These are phyloP conservation scores for Drosophila vallismaia DNA, from an alignment of 2,888 invertebrate species.

Conservation along the genomic window DNA sequence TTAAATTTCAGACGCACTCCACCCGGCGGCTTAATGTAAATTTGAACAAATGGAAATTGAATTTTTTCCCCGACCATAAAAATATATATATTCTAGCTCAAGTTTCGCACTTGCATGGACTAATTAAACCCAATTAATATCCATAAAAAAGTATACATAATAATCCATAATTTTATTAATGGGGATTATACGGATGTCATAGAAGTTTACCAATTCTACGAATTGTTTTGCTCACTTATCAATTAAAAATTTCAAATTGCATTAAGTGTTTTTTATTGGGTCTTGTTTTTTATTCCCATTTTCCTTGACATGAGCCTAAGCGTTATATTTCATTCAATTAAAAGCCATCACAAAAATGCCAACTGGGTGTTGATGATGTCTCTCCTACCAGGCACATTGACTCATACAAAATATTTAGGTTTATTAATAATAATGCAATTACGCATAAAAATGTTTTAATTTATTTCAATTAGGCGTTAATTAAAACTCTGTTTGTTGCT, in stretches of 20 bases:
- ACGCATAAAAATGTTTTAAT: constrained; percentile 84
- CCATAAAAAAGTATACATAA: constrained; percentile 58
- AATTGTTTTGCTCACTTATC: constrained; percentile 68
- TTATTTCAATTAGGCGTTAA: constrained; percentile 84
- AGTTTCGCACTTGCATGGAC: neutral
- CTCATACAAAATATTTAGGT: constrained; percentile 71
- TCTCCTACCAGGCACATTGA: constrained; percentile 15
- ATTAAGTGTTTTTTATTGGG: constrained; percentile 60
- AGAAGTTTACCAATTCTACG: constrained; percentile 48
- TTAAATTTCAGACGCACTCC: constrained; percentile 72
- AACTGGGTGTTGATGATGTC: constrained; percentile 38
- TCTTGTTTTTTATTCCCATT: constrained; percentile 15
- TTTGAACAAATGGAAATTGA: constrained; percentile 67
- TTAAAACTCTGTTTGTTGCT: constrained; percentile 75
- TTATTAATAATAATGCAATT: constrained; percentile 84
- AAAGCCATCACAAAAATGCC: constrained; percentile 47
- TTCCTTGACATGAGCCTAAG: constrained; percentile 64
- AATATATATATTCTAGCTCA: constrained; percentile 4
- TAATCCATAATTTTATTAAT: constrained; percentile 73
- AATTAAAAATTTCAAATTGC: constrained; percentile 77
- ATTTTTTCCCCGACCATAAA: constrained; percentile 28
- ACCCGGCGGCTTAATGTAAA: constrained; percentile 62
- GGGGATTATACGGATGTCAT: constrained; percentile 64
- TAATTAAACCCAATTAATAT: constrained; percentile 56
- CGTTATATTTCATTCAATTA: constrained; percentile 74